Percentiles rank a stretch among this genome's conserved stretches.
These are phyloP conservation scores for Leptobrachium leishanense DNA, from an alignment of 2,113 vertebrate species.

Conservation along the genomic window DNA sequence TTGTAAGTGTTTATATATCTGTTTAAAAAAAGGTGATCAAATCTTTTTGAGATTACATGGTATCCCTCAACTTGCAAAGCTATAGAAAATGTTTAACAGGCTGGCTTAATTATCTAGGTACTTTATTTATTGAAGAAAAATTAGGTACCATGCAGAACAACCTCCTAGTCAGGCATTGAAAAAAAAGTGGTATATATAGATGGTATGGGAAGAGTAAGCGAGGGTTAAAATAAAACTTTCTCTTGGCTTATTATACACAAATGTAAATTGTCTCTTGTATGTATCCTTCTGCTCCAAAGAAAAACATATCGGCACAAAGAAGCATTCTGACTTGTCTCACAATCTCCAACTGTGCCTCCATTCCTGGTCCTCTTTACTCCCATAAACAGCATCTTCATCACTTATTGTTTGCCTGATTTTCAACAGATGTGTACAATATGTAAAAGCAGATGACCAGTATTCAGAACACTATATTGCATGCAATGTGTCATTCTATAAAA, in stretches of 20 bases:
- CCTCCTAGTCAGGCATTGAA: no score
- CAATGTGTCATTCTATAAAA: background rate
- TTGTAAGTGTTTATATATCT: no score
- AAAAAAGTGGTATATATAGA: no score
- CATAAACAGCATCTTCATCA: constrained; percentile 26
- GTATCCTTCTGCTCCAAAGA: background rate
- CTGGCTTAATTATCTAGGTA: no score
- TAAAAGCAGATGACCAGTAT: constrained; percentile 13
- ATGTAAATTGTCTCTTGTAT: background rate
- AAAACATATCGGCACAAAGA: constrained; percentile 22
- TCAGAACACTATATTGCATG: constrained; percentile 23
- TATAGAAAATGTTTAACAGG: no score
- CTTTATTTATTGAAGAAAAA: no score
- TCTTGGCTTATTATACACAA: background rate
- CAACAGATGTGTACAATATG: constrained; percentile 35
- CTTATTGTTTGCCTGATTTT: constrained; percentile 7
- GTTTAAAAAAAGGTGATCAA: no score
- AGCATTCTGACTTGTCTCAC: background rate
- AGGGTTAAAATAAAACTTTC: no score
- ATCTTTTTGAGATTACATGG: no score
- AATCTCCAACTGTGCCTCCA: constrained; percentile 16
- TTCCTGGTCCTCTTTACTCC: constrained; percentile 18
- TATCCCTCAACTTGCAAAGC: no score
- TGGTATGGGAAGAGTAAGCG: no score
- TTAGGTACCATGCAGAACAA: no score